These are phyloP conservation scores for Sylvilagus bachmani DNA, from an alignment of 2,113 vertebrate genomes.

Conservation along the genomic window DNA sequence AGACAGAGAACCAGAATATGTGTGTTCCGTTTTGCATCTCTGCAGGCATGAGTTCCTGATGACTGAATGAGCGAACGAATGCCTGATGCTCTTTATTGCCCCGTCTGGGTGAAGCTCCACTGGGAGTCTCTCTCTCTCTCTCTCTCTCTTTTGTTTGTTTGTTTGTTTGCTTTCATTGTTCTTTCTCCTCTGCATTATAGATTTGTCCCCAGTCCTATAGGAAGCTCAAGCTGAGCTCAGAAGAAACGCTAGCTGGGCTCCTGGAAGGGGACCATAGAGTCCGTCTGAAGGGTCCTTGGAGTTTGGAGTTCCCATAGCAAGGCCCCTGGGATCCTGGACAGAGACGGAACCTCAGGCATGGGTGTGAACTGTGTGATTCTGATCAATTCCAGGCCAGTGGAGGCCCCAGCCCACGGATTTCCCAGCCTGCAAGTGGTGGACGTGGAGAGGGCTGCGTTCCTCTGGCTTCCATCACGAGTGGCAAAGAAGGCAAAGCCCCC, in stretches of 20 bases:
- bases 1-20: neutral
- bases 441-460: fast-evolving
- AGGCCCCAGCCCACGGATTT: neutral
- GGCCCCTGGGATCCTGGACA: neutral
- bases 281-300: neutral
- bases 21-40: neutral
- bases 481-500: neutral
- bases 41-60: neutral
- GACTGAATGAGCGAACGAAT: neutral
- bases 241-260: neutral
- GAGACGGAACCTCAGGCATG: neutral
- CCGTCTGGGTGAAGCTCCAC: neutral
- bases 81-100: neutral
- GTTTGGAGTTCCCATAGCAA: neutral
- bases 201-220: neutral
- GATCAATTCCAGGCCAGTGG: neutral
- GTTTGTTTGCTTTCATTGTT: slow-evolving; percentile 17
- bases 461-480: neutral
- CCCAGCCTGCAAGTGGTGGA: neutral
- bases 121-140: neutral
- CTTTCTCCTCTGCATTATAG: neutral
- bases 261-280: neutral
- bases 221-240: slow-evolving; percentile 9
- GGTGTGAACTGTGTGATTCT: neutral
- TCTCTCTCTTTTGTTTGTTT: neutral